phyloP scores from a whole-genome alignment of 2,113 vertebrate species.

The Scortum barcoo region DNA sequence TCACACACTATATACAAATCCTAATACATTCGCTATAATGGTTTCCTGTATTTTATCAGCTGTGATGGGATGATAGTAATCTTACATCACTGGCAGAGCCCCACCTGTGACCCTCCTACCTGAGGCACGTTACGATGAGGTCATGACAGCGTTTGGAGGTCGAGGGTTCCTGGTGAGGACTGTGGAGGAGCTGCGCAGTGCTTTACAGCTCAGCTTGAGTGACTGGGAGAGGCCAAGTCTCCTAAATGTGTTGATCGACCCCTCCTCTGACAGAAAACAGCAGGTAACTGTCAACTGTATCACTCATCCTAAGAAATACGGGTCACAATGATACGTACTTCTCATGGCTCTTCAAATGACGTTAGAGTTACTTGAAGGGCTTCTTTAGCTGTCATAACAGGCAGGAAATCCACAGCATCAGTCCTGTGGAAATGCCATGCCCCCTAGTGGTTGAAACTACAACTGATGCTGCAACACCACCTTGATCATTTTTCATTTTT shows the following conservation, averaged over 20 bases:
- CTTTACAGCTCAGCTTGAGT: conserved; percentile 85
- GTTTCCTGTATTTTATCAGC: not conserved
- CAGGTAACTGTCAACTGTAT: conserved; percentile 85
- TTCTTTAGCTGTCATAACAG: too few species aligned
- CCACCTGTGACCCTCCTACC: conserved; percentile 93
- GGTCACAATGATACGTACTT: too few species aligned
- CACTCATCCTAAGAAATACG: not conserved
- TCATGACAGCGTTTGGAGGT: conserved; percentile 95
- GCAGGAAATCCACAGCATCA: not conserved
- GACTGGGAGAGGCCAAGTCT: conserved; percentile 89
- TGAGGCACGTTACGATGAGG: conserved; percentile 91
- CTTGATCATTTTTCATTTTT: not conserved
- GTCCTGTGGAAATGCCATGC: conserved; percentile 12
- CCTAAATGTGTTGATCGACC: conserved; percentile 94
- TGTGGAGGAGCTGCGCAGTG: conserved; percentile 87
- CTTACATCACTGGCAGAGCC: conserved; percentile 75
- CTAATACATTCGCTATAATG: not conserved
- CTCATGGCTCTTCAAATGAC: too few species aligned
- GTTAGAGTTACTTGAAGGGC: too few species aligned
- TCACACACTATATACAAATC: not conserved
- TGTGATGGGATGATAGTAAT: not conserved
- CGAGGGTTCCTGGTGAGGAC: conserved; percentile 92
- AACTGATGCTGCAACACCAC: not conserved
- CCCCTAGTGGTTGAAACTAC: conserved; percentile 30
- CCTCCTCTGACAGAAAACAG: conserved; percentile 90